Evolutionary conservation across 2,797 vertebrate species (phyloP), one percentile per base, ranked within the genome.

Genomic region (Lacerta bilineata): DNA sequence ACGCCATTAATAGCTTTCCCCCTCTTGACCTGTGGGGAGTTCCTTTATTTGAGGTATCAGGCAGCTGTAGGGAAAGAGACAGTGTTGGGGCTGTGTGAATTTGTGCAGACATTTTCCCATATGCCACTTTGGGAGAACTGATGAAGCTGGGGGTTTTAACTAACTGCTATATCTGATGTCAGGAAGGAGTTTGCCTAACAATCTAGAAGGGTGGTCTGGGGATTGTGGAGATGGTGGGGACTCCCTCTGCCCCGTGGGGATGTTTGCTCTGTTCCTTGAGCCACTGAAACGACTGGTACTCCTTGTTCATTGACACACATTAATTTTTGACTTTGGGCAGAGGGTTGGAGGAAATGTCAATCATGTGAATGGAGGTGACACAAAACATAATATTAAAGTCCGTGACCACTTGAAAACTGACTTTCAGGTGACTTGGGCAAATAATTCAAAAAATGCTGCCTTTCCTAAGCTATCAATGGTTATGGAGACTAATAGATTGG

Each of bases 31-130:
- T 66, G 43, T 75, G 59, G 76, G 9, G 33, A 46, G 23, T 74
- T 79, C 61, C 66, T 80, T 84, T 36, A 90, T 83, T 79, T 75
- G 59, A 69, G 76, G 68, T 69, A 88, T 87, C 82, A 74, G 59
- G 72, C n/a, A 50, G 43, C 13, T 36, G 33, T 55, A 61, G 43
- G 41, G 55, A 80, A 75, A 66, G 72, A 83, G 29, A 8, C 0
- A 25, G 15, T 59, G 17, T 27, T 79, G 55, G 36, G 8, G 18
- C 8, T 20, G n/a, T 50, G 8, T 66, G 39, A 59, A 80, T 68
- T 75, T 39, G 43, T 66, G 66, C 13, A 85, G 6, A 39, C 8
- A 39, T n/a, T 46, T 71, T 83, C 11, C 77, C 50, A 55, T 55
- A 15, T 55, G 13, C 33, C 41, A 18, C 29, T 85, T 85, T 75